Conservation (phyloP, 2,888 invertebrate genomes). For the Creontiades dilutus region DNA sequence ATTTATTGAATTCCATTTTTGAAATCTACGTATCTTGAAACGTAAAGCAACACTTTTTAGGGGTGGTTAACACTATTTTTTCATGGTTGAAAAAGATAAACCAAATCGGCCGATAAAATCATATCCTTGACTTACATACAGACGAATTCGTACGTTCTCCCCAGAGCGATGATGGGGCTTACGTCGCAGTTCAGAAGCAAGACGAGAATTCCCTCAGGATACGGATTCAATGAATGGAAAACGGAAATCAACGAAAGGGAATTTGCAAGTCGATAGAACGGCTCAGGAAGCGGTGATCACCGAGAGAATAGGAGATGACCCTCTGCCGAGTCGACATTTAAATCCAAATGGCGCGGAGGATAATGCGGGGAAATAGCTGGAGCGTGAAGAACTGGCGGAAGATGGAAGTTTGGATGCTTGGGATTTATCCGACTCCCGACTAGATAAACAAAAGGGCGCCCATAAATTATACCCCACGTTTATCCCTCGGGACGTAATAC, state of each 20-base stretch:
- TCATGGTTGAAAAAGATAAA: too few species aligned
- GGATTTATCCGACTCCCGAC: background rate
- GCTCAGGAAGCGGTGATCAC: background rate
- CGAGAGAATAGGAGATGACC: background rate
- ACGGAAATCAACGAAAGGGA: background rate
- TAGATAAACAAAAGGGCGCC: slow-evolving; percentile 1
- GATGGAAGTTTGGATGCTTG: background rate
- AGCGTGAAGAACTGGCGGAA: slow-evolving; percentile 21
- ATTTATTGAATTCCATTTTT: too few species aligned
- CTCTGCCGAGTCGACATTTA: background rate
- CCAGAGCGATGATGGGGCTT: too few species aligned
- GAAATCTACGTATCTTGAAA: too few species aligned
- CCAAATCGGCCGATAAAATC: too few species aligned
- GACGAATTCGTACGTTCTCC: too few species aligned
- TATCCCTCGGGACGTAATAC: too few species aligned
- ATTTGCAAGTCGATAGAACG: slow-evolving; percentile 13
- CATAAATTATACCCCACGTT: background rate
- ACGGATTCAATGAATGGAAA: background rate
- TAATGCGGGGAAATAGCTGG: slow-evolving; percentile 10
- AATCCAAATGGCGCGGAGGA: background rate
- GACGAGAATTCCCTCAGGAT: background rate
- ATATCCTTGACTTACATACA: too few species aligned
- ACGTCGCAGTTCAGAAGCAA: background rate
- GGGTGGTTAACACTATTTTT: too few species aligned
- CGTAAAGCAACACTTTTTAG: too few species aligned